Percentiles rank a stretch among this genome's conserved stretches.
Evolutionary conservation across 2,797 vertebrate genomes (phyloP).

Genomic region (Falco peregrinus): DNA sequence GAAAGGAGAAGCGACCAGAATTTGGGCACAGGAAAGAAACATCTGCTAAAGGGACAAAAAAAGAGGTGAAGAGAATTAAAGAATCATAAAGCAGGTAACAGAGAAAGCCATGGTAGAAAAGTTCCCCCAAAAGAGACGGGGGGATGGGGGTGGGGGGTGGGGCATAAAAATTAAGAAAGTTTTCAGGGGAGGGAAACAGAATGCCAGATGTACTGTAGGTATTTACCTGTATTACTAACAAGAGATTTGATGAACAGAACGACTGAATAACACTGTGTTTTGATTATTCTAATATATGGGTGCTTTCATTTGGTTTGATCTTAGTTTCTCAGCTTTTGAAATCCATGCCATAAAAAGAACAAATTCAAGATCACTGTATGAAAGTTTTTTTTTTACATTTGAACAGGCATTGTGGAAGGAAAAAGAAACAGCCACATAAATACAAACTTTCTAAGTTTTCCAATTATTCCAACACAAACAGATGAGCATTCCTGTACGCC

Average conservation of each 20-base stretch:
- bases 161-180: not conserved
- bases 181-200: not conserved
- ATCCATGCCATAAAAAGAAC: not conserved
- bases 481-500: not conserved
- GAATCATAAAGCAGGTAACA: not conserved
- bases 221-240: not conserved
- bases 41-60: slow-evolving; percentile 32
- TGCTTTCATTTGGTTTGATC: not conserved
- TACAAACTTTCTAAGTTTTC: not conserved
- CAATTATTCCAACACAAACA: not conserved
- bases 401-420: not conserved
- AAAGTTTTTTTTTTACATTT: not conserved
- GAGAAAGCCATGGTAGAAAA: not conserved
- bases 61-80: not conserved
- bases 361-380: not conserved
- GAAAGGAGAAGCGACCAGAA: not conserved
- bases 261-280: not conserved
- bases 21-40: slow-evolving; percentile 24
- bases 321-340: not conserved
- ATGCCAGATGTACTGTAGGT: not conserved
- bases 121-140: not conserved
- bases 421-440: not conserved
- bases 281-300: not conserved
- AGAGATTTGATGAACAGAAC: not conserved
- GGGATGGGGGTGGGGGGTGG: rapidly evolving